These are phyloP conservation scores for Aeoliscus strigatus DNA, from an alignment of 2,797 vertebrate genomes.

Conservation along the genomic window DNA sequence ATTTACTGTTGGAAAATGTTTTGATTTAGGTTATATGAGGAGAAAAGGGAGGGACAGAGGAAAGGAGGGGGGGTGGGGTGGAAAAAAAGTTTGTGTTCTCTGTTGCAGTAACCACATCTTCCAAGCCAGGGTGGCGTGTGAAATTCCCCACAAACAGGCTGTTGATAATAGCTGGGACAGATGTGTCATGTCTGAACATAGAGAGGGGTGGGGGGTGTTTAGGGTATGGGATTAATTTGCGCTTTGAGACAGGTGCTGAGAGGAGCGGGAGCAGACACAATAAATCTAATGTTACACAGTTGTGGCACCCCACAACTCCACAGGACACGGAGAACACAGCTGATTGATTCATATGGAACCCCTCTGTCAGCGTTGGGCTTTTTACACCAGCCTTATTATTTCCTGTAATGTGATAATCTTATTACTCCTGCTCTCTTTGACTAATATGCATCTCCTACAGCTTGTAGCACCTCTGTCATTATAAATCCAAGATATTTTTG, in stretches of 20 bases:
- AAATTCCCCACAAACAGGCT: conserved; percentile 45
- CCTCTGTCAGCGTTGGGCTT: conserved; percentile 59
- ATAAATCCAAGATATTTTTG: too few species aligned
- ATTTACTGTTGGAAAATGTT: conserved; percentile 22
- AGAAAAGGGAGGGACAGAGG: conserved; percentile 6
- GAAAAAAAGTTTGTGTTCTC: too few species aligned
- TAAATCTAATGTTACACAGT: conserved; percentile 70
- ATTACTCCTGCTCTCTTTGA: conserved; percentile 1
- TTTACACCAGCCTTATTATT: conserved; percentile 42
- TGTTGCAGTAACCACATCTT: conserved; percentile 37
- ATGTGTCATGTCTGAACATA: conserved; percentile 61
- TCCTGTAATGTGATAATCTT: conserved; percentile 53
- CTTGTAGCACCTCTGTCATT: too few species aligned
- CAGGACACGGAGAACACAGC: conserved; percentile 29
- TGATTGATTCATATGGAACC: conserved; percentile 48
- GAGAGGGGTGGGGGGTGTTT: conserved; percentile 30
- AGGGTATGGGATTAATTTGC: conserved; percentile 57
- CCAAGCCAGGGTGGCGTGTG: conserved; percentile 35
- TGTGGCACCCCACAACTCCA: conserved; percentile 19
- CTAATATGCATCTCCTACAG: too few species aligned
- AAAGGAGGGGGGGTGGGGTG: too few species aligned
- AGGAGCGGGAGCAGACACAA: conserved; percentile 61
- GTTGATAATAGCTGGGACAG: conserved; percentile 56
- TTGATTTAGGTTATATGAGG: conserved; percentile 29
- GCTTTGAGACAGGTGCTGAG: conserved; percentile 66